Base-by-base conservation (phyloP, 2,888 invertebrate species). In the Glaucopsyche alexis region DNA sequence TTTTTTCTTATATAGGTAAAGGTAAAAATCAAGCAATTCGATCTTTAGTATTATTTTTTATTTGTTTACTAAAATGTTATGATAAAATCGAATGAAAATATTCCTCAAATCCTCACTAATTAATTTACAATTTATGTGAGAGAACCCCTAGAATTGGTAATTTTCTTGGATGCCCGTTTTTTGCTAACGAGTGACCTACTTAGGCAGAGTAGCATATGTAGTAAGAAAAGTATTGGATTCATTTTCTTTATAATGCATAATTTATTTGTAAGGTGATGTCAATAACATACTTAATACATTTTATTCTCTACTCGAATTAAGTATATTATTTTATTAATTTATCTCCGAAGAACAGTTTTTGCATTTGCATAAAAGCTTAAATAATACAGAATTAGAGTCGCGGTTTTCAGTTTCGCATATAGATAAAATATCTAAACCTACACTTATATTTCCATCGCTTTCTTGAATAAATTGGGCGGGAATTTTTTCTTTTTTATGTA, bases 391-490 rank as follows among this genome's bases (percentile, higher is more conserved):
- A 13, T 19, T 72, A 13, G 60, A 14, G 78, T 78, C 60, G 72
- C 67, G n/a, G 74, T 76, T 13, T 75, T 50, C 13, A 67, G 71
- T 75, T 47, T 80, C 45, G 71, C 84, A 85, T 67, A 85, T 71
- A n/a, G 77, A 77, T 9, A 74, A 72, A 4, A 81, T 82, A 73
- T 85, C 81, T 16, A 85, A 75, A 14, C 82, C 81, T 42, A 85
- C 69, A 55, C 79, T 74, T 47, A 85, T 73, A 73, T 80, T 73
- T 7, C 83, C 84, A 38, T 79, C 77, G 0, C 78, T 38, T 16
- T 80, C 77, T 78, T 85, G 84, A 5, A 82, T 76, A 69, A 84
- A 83, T 29, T 77, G 80, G n/a, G 80, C 80, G 40, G 85, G 84
- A 42, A 85, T 77, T 13, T 78, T 77, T 19, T 79, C 74, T 14